Base-by-base conservation (phyloP, 1,140 invertebrate genomes). In the Drosophila equinoxialis region DNA sequence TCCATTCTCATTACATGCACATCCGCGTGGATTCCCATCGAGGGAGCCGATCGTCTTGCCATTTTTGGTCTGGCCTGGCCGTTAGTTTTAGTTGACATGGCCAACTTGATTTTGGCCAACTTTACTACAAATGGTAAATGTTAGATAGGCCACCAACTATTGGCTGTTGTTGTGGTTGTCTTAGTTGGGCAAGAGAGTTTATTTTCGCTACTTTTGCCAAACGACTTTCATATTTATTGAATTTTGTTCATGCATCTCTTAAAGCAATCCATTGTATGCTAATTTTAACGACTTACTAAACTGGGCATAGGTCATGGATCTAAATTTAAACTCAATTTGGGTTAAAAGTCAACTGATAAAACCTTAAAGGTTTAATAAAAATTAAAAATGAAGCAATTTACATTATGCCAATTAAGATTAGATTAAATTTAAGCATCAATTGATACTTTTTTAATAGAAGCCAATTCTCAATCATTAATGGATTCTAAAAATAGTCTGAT, bases 191-290 rank as follows among this genome's bases (percentile, higher is more conserved):
- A 62, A 81, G 71, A 67, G 69, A 66, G 65, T 65, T 64, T 71
- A 14, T 51, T 51, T 51, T 51, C 17, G 45, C 45, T 23, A 20
- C 41, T 66, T 67, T 68, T 66, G 69, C 62, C 45, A 42, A 54
- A 62, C 39, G 54, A 74, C 81, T 83, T 83, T 83, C 81, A 73
- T 81, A 77, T 74, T 74, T 78, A 82, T 82, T 60, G 61, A 77
- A 68, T 81, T 64, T 60, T 45, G 17, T 33, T 74, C 39, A 37
- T 63, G 23, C 17, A 63, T 68, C 63, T 69, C 63, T 55, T 55
- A 17, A 71, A 62, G 8, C 37, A 45, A 17, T 48, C 74, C 5
- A 77, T 77, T 77, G 74, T 77, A 77, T 77, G 74, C 61, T 65
- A 77, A 77, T 77, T 75, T 48, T 7, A 11, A 30, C 2, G 23